Base-by-base conservation (phyloP, 1,140 invertebrate genomes). In the Uloborus diversus region DNA sequence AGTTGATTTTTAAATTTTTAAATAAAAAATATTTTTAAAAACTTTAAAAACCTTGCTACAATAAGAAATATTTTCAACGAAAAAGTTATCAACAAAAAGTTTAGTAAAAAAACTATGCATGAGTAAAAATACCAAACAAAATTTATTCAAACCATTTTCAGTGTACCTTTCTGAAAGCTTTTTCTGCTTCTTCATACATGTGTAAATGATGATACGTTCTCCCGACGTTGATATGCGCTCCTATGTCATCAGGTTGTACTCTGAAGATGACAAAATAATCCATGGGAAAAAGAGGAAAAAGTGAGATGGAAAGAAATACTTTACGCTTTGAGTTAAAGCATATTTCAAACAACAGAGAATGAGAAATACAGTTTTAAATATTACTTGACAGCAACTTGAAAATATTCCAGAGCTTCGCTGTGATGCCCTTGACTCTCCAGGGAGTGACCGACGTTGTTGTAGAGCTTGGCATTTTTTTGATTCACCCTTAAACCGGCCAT, bases 211-310 rank as follows among this genome's bases (percentile, higher is more conserved):
- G 97, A 86, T 94, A 96, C 7, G 96, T 98, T 80, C 96, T 89
- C 2, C 96, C 96, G 9, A 98, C 96, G 87, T 99, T 99, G 81
- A 98, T 98, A 85, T 98, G 95, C 13, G 96, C 96, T n/a, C 94
- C 96, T 64, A 98, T 95, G 88, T 99, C 96, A 86, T 98, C 96
- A 25, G 94, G 92, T 87, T 99, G 96, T n/a, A 98, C 96, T 84
- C 91, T 92, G 17, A 28, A 37, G 42, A n/a, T n/a, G 7, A 42
- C 14, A 20, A 42, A n/a, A 27, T 42, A 17, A 17, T 13, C 4
- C 5, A 14, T 57, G 11, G 5, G 30, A 9, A 42, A 42, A 42
- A 42, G 9, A 42, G 37, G 17, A 42, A 42, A 42, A 1, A 42
- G 9, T 42, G 17, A 0, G 9, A 13, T 42, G 9, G 0, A 9